A percentile compares a stretch with the other conserved stretches of the same genome.
phyloP scores from a whole-genome alignment of 2,797 vertebrate species.

The Leucoraja ocellata region DNA sequence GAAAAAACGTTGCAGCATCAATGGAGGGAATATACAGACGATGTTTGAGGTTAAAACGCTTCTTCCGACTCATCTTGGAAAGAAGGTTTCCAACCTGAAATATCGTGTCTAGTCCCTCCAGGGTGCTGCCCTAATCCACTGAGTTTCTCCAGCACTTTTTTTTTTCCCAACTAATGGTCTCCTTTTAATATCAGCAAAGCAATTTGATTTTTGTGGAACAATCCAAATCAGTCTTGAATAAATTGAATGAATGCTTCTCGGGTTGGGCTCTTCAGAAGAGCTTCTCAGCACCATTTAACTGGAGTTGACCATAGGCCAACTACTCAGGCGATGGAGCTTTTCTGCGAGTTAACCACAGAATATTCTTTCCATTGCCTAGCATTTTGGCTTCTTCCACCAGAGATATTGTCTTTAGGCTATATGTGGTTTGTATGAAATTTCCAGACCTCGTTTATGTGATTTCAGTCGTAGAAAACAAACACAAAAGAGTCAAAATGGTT shows the following conservation, averaged over 20 bases:
- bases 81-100: too few relatives aligned
- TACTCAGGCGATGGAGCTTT: not conserved
- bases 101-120: too few relatives aligned
- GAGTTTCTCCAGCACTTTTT: too few relatives aligned
- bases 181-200: not conserved
- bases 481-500: not conserved
- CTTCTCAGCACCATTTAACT: not conserved
- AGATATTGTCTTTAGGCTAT: not conserved
- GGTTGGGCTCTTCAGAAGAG: not conserved
- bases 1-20: too few relatives aligned
- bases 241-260: not conserved
- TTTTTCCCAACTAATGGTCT: not conserved
- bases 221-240: not conserved
- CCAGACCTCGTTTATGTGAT: not conserved
- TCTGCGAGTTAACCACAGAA: not conserved
- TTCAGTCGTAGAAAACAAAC: not conserved
- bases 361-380: not conserved
- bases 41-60: too few relatives aligned
- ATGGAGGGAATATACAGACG: too few relatives aligned
- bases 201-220: not conserved
- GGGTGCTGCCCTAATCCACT: too few relatives aligned
- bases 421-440: not conserved
- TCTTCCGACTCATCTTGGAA: too few relatives aligned
- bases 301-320: not conserved
- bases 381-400: not conserved